Evolutionary conservation across 2,797 vertebrate genomes (phyloP).

Genomic region (Chelidonichthys spinosus): DNA sequence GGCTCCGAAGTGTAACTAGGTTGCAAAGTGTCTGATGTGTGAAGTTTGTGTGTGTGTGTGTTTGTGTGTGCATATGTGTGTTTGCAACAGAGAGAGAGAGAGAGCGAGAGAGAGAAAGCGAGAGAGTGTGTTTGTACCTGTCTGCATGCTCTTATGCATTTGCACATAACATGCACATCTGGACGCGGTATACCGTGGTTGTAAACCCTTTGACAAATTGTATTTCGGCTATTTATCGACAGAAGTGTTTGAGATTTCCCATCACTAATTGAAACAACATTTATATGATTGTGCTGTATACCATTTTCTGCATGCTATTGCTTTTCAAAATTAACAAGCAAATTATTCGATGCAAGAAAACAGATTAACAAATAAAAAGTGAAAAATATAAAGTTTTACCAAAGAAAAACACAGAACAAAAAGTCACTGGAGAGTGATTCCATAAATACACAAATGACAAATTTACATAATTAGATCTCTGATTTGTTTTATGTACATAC

Average conservation of each 20-base stretch:
- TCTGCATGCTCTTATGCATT: conserved; percentile 67
- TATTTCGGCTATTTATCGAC: conserved; percentile 72
- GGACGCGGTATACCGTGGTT: conserved; percentile 68
- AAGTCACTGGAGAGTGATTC: conserved; percentile 76
- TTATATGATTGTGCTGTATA: conserved; percentile 94
- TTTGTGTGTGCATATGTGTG: conserved; percentile 30
- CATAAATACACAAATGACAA: conserved; percentile 80
- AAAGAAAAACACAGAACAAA: conserved; percentile 80
- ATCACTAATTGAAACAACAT: conserved; percentile 82
- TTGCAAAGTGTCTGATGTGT: conserved; percentile 47
- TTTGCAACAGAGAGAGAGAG: conserved; percentile 40
- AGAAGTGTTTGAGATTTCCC: conserved; percentile 80
- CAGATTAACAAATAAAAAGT: conserved; percentile 74
- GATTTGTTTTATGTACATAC: conserved; percentile 83
- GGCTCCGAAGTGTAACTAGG: conserved; percentile 62
- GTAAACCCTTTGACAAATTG: conserved; percentile 79
- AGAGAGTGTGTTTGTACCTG: conserved; percentile 51
- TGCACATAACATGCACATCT: conserved; percentile 69
- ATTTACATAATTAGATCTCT: conserved; percentile 82
- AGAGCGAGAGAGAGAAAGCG: conserved; percentile 7
- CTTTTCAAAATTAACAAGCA: conserved; percentile 91
- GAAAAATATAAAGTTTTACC: conserved; percentile 86
- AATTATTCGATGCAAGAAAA: conserved; percentile 85
- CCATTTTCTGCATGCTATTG: conserved; percentile 98
- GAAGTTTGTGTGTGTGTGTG: conserved; percentile 11